Conservation (phyloP, 2,888 invertebrate genomes). For the Acanthoscelides obtectus region DNA sequence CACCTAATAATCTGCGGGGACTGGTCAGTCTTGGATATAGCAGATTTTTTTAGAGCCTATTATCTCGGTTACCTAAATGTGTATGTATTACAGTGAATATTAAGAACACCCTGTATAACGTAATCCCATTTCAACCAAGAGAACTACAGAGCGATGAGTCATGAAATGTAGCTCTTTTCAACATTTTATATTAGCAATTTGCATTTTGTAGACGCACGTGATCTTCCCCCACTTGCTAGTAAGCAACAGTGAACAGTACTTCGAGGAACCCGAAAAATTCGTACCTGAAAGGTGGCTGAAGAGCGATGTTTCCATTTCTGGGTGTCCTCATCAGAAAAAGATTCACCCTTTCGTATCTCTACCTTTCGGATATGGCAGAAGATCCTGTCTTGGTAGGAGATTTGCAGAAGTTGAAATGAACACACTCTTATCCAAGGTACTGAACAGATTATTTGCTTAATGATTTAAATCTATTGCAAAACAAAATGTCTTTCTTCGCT, state of each 20-base stretch:
- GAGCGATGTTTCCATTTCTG: slow-evolving; percentile 29
- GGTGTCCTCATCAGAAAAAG: slow-evolving; percentile 48
- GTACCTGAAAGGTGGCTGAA: slow-evolving; percentile 77
- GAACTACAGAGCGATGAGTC: no score
- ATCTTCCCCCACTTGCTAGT: slow-evolving; percentile 76
- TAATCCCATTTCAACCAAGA: no score
- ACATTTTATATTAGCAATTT: no score
- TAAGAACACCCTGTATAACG: no score
- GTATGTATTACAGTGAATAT: no score
- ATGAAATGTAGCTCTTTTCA: no score
- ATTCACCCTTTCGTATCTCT: slow-evolving; percentile 71
- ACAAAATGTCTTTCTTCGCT: no score
- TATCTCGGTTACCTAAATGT: no score
- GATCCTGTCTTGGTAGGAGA: slow-evolving; percentile 73
- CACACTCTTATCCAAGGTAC: slow-evolving; percentile 67
- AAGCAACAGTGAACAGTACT: slow-evolving; percentile 67
- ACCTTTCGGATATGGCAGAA: slow-evolving; percentile 72
- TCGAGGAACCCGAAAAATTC: slow-evolving; percentile 65
- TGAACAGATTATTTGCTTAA: no score
- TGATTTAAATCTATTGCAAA: background rate
- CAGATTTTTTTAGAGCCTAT: no score
- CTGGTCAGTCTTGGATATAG: no score
- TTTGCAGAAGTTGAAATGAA: slow-evolving; percentile 79
- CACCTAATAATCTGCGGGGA: no score
- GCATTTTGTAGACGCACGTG: slow-evolving; percentile 69